Conservation (phyloP, 2,888 invertebrate species). For the Phytoseiulus persimilis region DNA sequence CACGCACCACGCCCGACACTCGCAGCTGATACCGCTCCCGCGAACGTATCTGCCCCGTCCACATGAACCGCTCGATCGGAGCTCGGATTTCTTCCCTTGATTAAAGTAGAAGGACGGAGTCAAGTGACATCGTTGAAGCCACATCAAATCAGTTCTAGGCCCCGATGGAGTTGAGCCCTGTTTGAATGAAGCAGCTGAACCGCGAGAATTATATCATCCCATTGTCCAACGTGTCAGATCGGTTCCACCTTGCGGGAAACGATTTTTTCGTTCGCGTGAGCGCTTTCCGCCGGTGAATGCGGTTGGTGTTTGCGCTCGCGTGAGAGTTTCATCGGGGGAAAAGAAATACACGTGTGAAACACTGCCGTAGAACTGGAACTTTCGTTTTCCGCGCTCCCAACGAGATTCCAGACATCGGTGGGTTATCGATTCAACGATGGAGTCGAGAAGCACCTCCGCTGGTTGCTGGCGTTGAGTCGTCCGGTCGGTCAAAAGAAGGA, state of each 20-base stretch:
- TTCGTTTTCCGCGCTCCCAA: neutral
- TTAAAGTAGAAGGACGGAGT: too few relatives aligned
- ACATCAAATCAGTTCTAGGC: too few relatives aligned
- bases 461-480: too few relatives aligned
- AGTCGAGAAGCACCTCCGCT: too few relatives aligned
- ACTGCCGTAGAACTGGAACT: neutral
- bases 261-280: neutral
- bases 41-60: neutral
- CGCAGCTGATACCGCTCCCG: neutral
- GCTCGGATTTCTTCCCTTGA: neutral
- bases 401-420: neutral
- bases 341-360: neutral
- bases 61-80: neutral
- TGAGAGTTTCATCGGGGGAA: neutral
- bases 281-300: neutral
- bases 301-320: neutral
- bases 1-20: neutral
- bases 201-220: neutral
- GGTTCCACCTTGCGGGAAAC: neutral
- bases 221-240: neutral
- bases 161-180: neutral
- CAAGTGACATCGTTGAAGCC: too few relatives aligned
- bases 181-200: neutral
- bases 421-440: neutral
- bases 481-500: too few relatives aligned